A percentile compares a stretch with the other conserved stretches of the same genome.
These are phyloP conservation scores for Terebella lapidaria DNA, from an alignment of 2,888 invertebrate genomes.

Conservation along the genomic window DNA sequence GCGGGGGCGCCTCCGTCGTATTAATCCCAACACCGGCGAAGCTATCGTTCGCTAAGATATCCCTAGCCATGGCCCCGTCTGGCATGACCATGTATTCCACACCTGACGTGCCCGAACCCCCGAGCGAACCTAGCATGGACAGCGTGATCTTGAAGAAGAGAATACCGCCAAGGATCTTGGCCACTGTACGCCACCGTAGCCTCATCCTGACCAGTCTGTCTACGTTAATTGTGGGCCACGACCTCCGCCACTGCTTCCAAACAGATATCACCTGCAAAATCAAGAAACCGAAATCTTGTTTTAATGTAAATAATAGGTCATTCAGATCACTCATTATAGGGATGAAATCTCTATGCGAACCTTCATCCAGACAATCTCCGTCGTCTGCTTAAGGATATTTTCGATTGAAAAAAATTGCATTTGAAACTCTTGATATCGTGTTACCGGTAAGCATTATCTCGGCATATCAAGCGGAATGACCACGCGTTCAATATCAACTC, in stretches of 20 bases:
- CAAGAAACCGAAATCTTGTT: too few species aligned
- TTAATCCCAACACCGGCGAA: neutral
- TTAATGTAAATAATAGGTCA: too few species aligned
- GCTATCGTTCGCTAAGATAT: neutral
- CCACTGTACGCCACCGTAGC: neutral
- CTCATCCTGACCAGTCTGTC: neutral
- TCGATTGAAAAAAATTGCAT: too few species aligned
- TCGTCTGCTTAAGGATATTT: too few species aligned
- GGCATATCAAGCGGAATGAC: too few species aligned
- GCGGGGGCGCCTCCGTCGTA: neutral
- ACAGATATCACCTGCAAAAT: too few species aligned
- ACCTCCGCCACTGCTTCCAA: neutral
- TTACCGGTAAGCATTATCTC: too few species aligned
- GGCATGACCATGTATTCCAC: neutral
- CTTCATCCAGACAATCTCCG: too few species aligned
- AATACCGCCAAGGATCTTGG: neutral
- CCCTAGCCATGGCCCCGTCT: neutral
- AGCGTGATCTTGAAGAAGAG: neutral
- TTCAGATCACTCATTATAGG: too few species aligned
- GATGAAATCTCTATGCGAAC: too few species aligned
- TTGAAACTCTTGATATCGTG: too few species aligned
- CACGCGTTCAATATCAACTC: too few species aligned
- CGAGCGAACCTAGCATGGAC: neutral
- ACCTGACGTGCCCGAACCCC: neutral
- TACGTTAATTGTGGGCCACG: neutral